Base-by-base conservation (phyloP, 2,797 vertebrate species). In the Microctenopoma lineatum region DNA sequence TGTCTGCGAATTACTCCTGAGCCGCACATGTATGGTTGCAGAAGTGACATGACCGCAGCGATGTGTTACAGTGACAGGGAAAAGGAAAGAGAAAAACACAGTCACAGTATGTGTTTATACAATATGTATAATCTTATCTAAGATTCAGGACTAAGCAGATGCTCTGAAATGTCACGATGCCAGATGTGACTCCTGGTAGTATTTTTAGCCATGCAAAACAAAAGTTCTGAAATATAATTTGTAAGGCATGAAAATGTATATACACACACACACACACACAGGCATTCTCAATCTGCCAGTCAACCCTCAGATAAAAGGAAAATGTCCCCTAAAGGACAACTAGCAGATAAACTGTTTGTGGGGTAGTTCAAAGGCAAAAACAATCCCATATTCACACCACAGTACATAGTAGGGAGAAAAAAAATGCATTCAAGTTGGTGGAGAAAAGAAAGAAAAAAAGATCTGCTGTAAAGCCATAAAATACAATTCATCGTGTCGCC, bases 401-500 rank as follows among this genome's bases (percentile, higher is more conserved):
- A 70, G 51, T 36, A 63, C 44, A 52, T 26, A 32, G 73, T 47
- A n/a, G 70, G 67, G 42, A 50, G 55, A 45, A 36, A 54, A 36
- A 54, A 79, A 72, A 77, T 51, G 58, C 67, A 82, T 88, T 89
- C 80, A 86, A 78, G 79, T 81, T 70, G 62, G 38, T 66, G 71
- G 74, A 80, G 76, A 85, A 84, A 77, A 73, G 67, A 69, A 73
- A 79, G 70, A 79, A 80, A 89, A 21, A 86, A 83, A 79, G 80
- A 91, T 88, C 67, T 70, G 87, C 81, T 77, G 84, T 87, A 91
- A 90, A 89, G 88, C 85, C 77, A 83, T 86, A 84, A 84, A 90
- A 90, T 80, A 83, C 84, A 87, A 92, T 92, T 92, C 90, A 92
- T 91, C 89, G 85, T 84, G 88, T 87, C 64, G 73, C 75, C 13